Conservation (phyloP, 2,113 vertebrate species). For the Zeus faber region DNA sequence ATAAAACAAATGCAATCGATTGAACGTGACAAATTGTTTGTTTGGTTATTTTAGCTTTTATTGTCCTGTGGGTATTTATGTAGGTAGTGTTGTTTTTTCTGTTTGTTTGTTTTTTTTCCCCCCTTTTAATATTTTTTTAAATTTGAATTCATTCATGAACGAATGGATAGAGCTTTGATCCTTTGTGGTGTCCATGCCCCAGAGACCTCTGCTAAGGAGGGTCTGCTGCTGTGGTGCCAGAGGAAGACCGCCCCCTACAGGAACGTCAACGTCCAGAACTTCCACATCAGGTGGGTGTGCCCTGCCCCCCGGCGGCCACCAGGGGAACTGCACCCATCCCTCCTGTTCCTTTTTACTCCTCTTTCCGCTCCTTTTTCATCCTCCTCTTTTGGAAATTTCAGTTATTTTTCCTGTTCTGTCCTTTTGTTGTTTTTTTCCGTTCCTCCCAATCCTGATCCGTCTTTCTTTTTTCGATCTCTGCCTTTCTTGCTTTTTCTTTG, state of each 20-base stretch:
- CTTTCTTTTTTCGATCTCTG: not conserved
- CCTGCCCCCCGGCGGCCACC: constrained; percentile 21
- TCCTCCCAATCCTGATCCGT: not conserved
- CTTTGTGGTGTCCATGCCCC: too few species aligned
- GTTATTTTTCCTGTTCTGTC: too few species aligned
- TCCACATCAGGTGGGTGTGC: constrained; percentile 86
- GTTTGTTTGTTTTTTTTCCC: too few species aligned
- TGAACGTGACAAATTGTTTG: too few species aligned
- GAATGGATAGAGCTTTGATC: too few species aligned
- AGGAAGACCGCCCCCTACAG: constrained; percentile 92
- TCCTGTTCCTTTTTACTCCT: not conserved
- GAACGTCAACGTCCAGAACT: constrained; percentile 93
- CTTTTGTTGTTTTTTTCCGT: not conserved
- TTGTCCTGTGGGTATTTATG: too few species aligned
- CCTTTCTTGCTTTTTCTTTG: not conserved
- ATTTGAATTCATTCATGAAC: too few species aligned
- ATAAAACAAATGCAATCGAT: too few species aligned
- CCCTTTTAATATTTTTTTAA: too few species aligned
- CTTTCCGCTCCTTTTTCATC: not conserved
- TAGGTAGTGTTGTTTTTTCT: too few species aligned
- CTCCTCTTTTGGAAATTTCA: not conserved
- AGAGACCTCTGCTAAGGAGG: constrained; percentile 94
- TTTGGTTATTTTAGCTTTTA: too few species aligned
- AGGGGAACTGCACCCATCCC: constrained; percentile 13
- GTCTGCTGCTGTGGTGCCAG: constrained; percentile 90